phyloP scores from a whole-genome alignment of 2,888 invertebrate genomes.

The Pterostichus madidus region DNA sequence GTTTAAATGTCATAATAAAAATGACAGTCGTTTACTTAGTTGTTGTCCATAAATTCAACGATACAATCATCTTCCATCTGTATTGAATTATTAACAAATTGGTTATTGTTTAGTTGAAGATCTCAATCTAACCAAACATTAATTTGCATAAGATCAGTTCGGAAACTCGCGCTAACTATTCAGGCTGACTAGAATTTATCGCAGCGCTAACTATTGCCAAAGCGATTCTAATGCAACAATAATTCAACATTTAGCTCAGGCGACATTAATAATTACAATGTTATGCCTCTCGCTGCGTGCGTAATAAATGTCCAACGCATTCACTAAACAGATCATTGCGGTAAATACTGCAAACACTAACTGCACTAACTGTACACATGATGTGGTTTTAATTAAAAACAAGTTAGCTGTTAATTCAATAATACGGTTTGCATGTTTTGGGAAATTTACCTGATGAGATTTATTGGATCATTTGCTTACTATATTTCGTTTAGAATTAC shows the following conservation, averaged over 20 bases:
- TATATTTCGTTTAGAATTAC: neutral
- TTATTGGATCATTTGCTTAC: neutral
- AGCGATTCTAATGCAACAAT: conserved; percentile 41
- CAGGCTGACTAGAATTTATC: conserved; percentile 22
- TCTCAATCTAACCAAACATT: neutral
- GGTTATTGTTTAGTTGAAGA: no score
- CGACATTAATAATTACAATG: conserved; percentile 46
- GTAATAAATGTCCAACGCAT: conserved; percentile 47
- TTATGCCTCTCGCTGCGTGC: conserved; percentile 9
- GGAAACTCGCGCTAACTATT: neutral
- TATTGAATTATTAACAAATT: no score
- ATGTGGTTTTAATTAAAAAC: conserved; percentile 41
- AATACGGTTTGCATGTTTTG: neutral
- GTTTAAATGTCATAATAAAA: no score
- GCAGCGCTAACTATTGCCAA: neutral
- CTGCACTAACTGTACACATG: conserved; percentile 5
- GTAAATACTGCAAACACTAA: conserved; percentile 37
- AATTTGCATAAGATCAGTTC: conserved; percentile 4
- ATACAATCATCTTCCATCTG: no score
- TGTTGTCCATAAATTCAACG: no score
- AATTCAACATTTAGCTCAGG: conserved; percentile 37
- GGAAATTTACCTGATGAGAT: neutral
- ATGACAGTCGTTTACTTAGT: no score
- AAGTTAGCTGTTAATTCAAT: conserved; percentile 29
- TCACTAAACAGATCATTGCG: conserved; percentile 50